Evolutionary conservation across 2,888 invertebrate genomes (phyloP), one percentile per base, ranked within the genome.

Genomic region (Drosophila rubida): DNA sequence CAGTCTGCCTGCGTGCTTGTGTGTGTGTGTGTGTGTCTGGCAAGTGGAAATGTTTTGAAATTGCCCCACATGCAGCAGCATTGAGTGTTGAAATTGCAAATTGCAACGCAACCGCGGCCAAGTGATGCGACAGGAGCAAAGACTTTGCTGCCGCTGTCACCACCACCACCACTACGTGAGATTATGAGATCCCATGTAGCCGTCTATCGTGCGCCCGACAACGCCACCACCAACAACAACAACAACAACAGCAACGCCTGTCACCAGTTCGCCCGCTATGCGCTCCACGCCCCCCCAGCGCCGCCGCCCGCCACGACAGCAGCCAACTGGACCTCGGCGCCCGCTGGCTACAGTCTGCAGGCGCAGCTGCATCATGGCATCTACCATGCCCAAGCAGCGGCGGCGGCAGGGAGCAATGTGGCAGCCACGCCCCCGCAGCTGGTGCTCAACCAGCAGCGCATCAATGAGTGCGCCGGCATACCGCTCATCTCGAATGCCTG

Each of bases 401-500:
- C 50, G 2, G n/a, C 66, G 3, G 19, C 19, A 19, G 2, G n/a
- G n/a, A n/a, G 2, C 19, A 76, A 30, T 5, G 51, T 78, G 19
- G 46, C 74, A 45, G 6, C 51, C 8, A 3, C 42, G 22, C 5
- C 35, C 9, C 35, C 42, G 0, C 54, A 30, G 46, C 63, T 72
- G 57, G 69, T 85, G 50, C 82, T 91, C 37, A 90, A 90, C 64
- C 91, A 89, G 58, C 91, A 91, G 66, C 82, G 90, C 6, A 88
- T 90, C 23, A 95, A 94, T 75, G 95, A 94, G 78, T 96, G 96
- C 95, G 94, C 96, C 30, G 96, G 96, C 73, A 95, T 96, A 88
- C 96, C 97, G 45, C 93, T 96, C 72, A 95, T 96, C 90, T 96
- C 96, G 50, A 96, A 96, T 93, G 95, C 95, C 71, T 94, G 94